Evolutionary conservation across 2,113 vertebrate genomes (phyloP).

Genomic region (Rattus rattus): DNA sequence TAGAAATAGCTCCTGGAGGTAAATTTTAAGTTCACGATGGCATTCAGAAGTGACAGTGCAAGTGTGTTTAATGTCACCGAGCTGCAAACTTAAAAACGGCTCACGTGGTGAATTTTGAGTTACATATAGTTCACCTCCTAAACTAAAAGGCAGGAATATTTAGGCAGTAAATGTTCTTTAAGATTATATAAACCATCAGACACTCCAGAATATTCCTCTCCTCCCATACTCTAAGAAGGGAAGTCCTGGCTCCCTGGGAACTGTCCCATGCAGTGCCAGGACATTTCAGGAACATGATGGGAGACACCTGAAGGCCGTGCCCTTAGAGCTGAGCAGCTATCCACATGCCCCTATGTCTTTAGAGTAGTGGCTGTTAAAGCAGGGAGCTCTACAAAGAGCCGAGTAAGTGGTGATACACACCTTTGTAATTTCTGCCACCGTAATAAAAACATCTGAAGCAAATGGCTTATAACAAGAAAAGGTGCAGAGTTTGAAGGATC

Average conservation of each 20-base stretch:
- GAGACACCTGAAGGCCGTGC: not conserved
- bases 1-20: not conserved
- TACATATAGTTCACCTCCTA: not conserved
- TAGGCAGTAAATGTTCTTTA: not conserved
- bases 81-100: conserved; percentile 8
- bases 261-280: not conserved
- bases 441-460: not conserved
- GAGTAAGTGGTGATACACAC: not conserved
- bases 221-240: not conserved
- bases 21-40: conserved; percentile 32
- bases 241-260: not conserved
- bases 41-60: conserved; percentile 4
- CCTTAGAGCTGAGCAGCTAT: no score
- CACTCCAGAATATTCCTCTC: not conserved
- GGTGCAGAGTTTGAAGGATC: not conserved
- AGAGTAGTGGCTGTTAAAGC: not conserved
- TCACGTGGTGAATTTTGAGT: conserved; percentile 18
- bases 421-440: not conserved
- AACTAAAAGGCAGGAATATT: not conserved
- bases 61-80: conserved; percentile 14
- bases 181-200: not conserved
- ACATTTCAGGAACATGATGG: not conserved
- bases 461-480: not conserved
- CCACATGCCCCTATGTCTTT: not conserved
- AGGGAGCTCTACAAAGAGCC: not conserved